A percentile compares a stretch with the other conserved stretches of the same genome.
Evolutionary conservation across 1,140 invertebrate species (phyloP).

Genomic region (Drosophila ambigua): DNA sequence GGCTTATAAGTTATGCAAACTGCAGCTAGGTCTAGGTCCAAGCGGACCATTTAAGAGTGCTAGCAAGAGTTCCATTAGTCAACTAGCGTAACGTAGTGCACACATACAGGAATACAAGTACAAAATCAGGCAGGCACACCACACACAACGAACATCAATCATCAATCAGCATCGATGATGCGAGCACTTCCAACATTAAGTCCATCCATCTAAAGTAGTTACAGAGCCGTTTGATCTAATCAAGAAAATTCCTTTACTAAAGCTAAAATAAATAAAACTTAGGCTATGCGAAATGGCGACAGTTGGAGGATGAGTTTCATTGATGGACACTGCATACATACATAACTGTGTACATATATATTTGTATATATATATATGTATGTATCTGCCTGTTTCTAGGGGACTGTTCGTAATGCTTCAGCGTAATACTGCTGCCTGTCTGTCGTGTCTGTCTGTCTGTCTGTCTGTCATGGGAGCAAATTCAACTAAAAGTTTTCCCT

Average conservation of each 20-base stretch:
- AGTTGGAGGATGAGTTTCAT: slow-evolving; percentile 37
- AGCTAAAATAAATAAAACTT: slow-evolving; percentile 79
- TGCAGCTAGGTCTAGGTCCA: slow-evolving; percentile 50
- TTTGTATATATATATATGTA: slow-evolving; percentile 16
- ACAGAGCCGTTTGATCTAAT: neutral
- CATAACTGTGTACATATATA: no score
- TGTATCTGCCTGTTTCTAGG: slow-evolving; percentile 27
- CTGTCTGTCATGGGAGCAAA: slow-evolving; percentile 55
- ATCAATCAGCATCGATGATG: slow-evolving; percentile 1
- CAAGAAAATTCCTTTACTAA: slow-evolving; percentile 43
- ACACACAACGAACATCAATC: slow-evolving; percentile 18
- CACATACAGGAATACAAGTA: slow-evolving; percentile 58
- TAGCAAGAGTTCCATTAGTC: slow-evolving; percentile 30
- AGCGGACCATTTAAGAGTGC: slow-evolving; percentile 12
- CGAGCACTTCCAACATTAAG: slow-evolving; percentile 12
- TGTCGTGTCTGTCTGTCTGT: slow-evolving; percentile 4
- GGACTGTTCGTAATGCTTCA: slow-evolving; percentile 34
- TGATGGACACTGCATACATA: slow-evolving; percentile 10
- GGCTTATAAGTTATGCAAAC: slow-evolving; percentile 73
- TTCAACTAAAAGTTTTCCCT: slow-evolving; percentile 34
- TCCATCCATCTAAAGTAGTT: slow-evolving; percentile 5
- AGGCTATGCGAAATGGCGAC: slow-evolving; percentile 66
- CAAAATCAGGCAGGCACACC: slow-evolving; percentile 62
- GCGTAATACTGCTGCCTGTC: slow-evolving; percentile 52
- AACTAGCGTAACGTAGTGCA: slow-evolving; percentile 36